A percentile compares a stretch with the other conserved stretches of the same genome.
Conservation (phyloP, 92 coral and sea anemone genomes). For the Paragorgia papillata region DNA sequence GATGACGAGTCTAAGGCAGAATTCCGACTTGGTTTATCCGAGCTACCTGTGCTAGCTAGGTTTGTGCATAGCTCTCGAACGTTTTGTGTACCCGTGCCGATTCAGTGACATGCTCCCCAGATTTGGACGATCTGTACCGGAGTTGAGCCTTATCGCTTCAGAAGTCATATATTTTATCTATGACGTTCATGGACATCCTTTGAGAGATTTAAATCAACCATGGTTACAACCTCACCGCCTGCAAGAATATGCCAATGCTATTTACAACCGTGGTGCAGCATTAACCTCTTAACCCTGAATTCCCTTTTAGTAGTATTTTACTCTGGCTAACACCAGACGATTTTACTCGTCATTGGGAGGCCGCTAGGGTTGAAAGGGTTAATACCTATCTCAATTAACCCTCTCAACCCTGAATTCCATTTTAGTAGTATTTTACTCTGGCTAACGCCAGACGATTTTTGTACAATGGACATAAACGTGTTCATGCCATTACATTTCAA, state of each 20-base stretch:
- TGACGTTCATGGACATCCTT: constrained; percentile 13
- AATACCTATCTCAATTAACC: no score
- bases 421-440: no score
- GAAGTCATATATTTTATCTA: constrained; percentile 1
- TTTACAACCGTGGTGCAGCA: neutral
- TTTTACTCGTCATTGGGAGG: no score
- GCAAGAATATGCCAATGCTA: neutral
- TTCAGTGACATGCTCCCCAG: neutral
- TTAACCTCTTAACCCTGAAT: constrained; percentile 7
- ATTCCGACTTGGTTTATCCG: no score
- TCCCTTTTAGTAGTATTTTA: no score
- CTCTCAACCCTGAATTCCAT: no score
- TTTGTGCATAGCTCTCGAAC: neutral
- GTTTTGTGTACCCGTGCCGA: constrained; percentile 6
- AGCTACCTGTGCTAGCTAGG: no score
- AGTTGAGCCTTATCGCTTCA: constrained; percentile 1
- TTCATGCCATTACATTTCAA: constrained; percentile 8
- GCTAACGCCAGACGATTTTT: neutral
- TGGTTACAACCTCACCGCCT: neutral
- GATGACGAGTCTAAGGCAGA: no score
- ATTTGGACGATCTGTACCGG: constrained; percentile 21
- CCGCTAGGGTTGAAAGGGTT: no score
- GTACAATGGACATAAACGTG: constrained; percentile 2
- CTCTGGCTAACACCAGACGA: no score
- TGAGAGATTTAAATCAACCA: neutral